Base-by-base conservation (phyloP, 2,888 invertebrate genomes). In the Caenorhabditis doughertyi region DNA sequence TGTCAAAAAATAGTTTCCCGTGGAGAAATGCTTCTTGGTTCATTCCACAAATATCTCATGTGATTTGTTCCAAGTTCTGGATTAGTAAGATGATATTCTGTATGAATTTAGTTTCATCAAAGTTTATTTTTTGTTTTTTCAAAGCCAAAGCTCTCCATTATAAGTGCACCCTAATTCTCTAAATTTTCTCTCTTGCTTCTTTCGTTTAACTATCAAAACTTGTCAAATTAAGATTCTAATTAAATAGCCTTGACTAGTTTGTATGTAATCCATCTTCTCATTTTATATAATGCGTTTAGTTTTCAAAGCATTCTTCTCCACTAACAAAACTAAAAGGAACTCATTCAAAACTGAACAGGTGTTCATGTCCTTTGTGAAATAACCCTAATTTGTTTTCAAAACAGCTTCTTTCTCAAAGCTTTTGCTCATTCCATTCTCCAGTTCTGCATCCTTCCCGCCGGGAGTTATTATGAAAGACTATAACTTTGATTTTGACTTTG, bases 321-420 rank as follows among this genome's bases (percentile, higher is more conserved):
- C 21, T 32, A 73, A 35, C 39, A 53, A 60, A 72, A 51, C 42
- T 44, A 64, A 53, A 55, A 42, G 51, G 56, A 74, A 64, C 74
- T 67, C 74, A 53, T 72, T 72, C 49, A 29, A 73, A 68, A 53
- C 53, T 53, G 68, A 77, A 77, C 77, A 77, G 77, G 77, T 77
- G 77, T 77, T 35, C 76, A 23, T 58, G 67, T 76, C 76, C 42
- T 60, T 73, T 55, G 55, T 58, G 65, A 74, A 65, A 58, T 65
- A 65, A 56, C 56, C 65, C 65, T 74, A 74, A 74, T 74, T 74
- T 35, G 62, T 21, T 70, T 56, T 56, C 32, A 47, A 47, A 51
- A 27, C 23, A 32, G 27, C 51, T 51, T 51, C 21, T 32, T 9
- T 21, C n/a, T 18, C 21, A 18, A 49, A 51, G 23, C 32, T 18